Conservation (phyloP, 2,888 invertebrate genomes). For the Apotomis betuletana region DNA sequence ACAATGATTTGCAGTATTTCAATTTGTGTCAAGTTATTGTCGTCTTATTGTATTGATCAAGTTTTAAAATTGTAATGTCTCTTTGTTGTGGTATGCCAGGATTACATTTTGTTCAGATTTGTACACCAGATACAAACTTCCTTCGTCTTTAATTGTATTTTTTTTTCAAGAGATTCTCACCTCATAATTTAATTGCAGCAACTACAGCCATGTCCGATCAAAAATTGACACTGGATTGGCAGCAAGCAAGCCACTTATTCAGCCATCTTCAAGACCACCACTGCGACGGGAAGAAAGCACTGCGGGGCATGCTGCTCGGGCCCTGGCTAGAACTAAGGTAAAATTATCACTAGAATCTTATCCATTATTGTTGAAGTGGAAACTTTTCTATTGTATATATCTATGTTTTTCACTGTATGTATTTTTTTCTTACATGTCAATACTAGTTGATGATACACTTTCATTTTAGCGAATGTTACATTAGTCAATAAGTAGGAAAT, state of each 20-base stretch:
- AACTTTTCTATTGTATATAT: too few species aligned
- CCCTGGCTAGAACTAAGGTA: conserved; percentile 65
- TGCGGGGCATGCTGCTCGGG: conserved; percentile 65
- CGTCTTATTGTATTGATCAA: too few species aligned
- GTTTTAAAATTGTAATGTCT: too few species aligned
- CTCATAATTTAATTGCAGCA: conserved; percentile 53
- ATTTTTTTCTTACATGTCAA: conserved; percentile 40
- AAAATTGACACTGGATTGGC: conserved; percentile 75
- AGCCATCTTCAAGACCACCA: conserved; percentile 64
- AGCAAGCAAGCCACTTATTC: conserved; percentile 52
- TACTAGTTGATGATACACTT: too few species aligned
- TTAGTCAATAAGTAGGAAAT: too few species aligned
- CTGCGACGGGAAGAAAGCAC: conserved; percentile 77
- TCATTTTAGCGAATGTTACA: too few species aligned
- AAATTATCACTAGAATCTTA: not conserved
- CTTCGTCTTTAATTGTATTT: not conserved
- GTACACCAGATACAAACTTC: too few species aligned
- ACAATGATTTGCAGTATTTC: conserved; percentile 25
- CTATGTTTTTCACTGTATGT: too few species aligned
- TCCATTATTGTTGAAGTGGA: not conserved
- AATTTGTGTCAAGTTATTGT: not conserved
- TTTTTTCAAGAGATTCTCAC: not conserved
- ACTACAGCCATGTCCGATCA: conserved; percentile 77
- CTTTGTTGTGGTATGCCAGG: too few species aligned
- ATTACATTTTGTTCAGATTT: too few species aligned